Evolutionary conservation across 2,113 vertebrate genomes (phyloP).

Genomic region (Malurus melanocephalus): DNA sequence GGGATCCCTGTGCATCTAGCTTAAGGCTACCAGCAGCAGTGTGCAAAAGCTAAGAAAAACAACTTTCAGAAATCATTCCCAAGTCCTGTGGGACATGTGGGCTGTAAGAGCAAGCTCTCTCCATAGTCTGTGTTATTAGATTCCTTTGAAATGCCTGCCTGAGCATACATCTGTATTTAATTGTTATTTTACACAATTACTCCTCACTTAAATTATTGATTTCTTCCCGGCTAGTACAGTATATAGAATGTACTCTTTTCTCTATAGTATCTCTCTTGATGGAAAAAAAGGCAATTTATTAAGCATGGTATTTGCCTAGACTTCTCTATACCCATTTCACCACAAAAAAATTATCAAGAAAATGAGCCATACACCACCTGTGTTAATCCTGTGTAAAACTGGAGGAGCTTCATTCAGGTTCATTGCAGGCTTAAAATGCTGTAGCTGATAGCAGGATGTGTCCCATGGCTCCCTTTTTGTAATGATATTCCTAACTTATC

Average conservation of each 20-base stretch:
- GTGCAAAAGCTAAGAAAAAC: not conserved
- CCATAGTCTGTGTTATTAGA: not conserved
- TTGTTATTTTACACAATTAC: not conserved
- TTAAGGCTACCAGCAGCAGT: not conserved
- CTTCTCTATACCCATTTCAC: not conserved
- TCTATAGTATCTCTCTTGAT: not conserved
- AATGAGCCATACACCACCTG: not conserved
- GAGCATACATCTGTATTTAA: not conserved
- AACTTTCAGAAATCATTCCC: not conserved
- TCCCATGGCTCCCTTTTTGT: not conserved
- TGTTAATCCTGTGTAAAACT: not conserved
- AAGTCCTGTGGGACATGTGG: not conserved
- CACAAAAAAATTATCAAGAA: not conserved
- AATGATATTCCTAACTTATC: not conserved
- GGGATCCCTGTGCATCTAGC: not conserved
- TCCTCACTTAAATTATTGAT: not conserved
- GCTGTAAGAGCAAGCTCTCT: not conserved
- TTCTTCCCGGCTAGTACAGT: not conserved
- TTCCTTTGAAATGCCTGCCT: not conserved
- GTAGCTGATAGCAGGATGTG: not conserved
- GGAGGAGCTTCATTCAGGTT: not conserved
- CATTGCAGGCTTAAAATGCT: not conserved
- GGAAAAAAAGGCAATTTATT: not conserved
- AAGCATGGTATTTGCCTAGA: not conserved
- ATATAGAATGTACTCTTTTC: not conserved